These are phyloP conservation scores for Euura lappo DNA, from an alignment of 1,140 invertebrate species.

Conservation along the genomic window DNA sequence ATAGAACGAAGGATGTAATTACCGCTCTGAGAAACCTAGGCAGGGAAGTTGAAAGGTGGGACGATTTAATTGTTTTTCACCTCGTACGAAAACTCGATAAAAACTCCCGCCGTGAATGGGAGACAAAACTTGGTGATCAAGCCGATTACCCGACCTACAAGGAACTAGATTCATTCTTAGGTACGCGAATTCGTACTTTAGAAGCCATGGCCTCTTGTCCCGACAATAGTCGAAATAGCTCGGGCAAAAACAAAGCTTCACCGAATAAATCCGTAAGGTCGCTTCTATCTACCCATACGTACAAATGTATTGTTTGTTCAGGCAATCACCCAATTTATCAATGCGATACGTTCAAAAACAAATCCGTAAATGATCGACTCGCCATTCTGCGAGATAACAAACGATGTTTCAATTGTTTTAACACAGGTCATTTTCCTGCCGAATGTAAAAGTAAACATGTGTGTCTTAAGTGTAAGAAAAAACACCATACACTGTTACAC, in stretches of 20 bases:
- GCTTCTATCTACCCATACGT: not conserved
- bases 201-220: conserved; percentile 21
- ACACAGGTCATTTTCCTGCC: conserved; percentile 25
- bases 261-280: not conserved
- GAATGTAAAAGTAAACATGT: conserved; percentile 20
- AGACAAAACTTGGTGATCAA: conserved; percentile 4
- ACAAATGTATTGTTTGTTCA: conserved; percentile 22
- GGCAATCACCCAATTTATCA: conserved; percentile 21
- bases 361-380: conserved; percentile 23
- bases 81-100: conserved; percentile 28
- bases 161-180: not conserved
- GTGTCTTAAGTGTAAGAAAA: conserved; percentile 19
- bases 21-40: conserved; percentile 25
- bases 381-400: conserved; percentile 16
- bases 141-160: not conserved
- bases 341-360: conserved; percentile 19
- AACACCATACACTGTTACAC: conserved; percentile 23
- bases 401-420: conserved; percentile 24
- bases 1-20: conserved; percentile 23
- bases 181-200: not conserved
- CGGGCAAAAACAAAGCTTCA: not conserved
- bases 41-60: conserved; percentile 28
- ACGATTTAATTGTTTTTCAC: conserved; percentile 27
- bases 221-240: conserved; percentile 6
- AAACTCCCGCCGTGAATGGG: conserved; percentile 26